Percentiles rank a stretch among this genome's conserved stretches.
Evolutionary conservation across 2,797 vertebrate genomes (phyloP).

Genomic region (Poecilia picta): DNA sequence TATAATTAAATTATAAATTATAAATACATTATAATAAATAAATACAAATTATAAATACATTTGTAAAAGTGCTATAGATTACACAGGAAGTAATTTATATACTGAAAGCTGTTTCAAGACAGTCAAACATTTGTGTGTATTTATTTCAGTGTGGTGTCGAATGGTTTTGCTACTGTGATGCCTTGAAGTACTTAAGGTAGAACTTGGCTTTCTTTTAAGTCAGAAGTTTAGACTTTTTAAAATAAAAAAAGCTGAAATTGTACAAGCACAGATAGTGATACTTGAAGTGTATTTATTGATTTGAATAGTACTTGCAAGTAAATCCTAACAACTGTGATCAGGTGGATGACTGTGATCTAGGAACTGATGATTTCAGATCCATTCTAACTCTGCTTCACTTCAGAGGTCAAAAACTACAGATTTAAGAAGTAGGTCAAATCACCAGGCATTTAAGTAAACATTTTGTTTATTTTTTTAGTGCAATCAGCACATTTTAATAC

Average conservation of each 20-base stretch:
- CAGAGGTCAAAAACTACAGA: not conserved
- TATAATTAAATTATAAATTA: too few relatives aligned
- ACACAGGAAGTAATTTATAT: not conserved
- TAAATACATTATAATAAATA: too few relatives aligned
- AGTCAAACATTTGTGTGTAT: not conserved
- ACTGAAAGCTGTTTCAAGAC: not conserved
- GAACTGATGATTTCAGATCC: not conserved
- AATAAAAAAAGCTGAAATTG: not conserved
- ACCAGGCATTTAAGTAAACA: not conserved
- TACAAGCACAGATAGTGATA: not conserved
- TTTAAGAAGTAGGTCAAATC: not conserved
- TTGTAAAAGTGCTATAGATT: not conserved
- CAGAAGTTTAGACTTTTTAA: not conserved
- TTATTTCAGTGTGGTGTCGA: not conserved
- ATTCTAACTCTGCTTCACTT: not conserved
- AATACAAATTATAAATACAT: too few relatives aligned
- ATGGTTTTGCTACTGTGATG: not conserved
- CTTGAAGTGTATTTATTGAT: not conserved
- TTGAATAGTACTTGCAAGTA: not conserved
- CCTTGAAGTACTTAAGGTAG: not conserved
- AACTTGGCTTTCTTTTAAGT: not conserved
- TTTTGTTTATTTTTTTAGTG: not conserved
- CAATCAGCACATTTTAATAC: not conserved
- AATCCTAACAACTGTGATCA: not conserved
- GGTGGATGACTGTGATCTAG: not conserved